Conservation (phyloP, 2,113 vertebrate genomes). For the Siniperca knerii region DNA sequence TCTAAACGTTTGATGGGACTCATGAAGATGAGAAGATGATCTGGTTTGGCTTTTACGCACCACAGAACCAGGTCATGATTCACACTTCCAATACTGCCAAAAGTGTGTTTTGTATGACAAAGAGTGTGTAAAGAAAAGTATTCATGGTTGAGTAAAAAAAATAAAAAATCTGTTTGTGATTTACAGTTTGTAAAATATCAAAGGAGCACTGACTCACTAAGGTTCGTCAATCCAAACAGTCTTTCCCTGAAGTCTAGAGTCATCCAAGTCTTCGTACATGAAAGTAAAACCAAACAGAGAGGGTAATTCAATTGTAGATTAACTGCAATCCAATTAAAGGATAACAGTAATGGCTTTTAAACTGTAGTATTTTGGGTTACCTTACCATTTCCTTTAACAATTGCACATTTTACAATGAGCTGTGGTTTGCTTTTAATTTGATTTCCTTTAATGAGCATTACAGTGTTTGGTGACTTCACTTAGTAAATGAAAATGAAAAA, state of each 20-base stretch:
- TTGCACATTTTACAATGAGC: constrained; percentile 79
- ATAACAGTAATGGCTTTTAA: constrained; percentile 83
- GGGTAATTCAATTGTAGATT: constrained; percentile 82
- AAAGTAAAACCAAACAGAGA: constrained; percentile 77
- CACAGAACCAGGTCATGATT: constrained; percentile 69
- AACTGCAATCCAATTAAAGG: constrained; percentile 78
- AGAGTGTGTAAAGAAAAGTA: constrained; percentile 59
- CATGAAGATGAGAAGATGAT: constrained; percentile 60
- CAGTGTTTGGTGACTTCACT: constrained; percentile 84
- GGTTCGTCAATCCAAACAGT: constrained; percentile 38
- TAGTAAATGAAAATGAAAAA: constrained; percentile 79
- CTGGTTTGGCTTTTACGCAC: constrained; percentile 53
- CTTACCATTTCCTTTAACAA: constrained; percentile 75
- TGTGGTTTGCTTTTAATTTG: constrained; percentile 79
- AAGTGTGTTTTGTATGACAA: constrained; percentile 74
- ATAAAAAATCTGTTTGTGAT: constrained; percentile 63
- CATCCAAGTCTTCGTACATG: constrained; percentile 76
- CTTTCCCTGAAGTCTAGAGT: constrained; percentile 64
- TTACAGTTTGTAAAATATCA: constrained; percentile 76
- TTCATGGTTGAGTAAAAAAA: constrained; percentile 43
- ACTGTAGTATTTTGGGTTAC: constrained; percentile 80
- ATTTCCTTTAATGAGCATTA: constrained; percentile 79
- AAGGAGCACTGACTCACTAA: constrained; percentile 43
- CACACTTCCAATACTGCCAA: constrained; percentile 84
- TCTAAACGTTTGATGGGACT: constrained; percentile 61